Conservation (phyloP, 2,113 vertebrate species). For the Pelusios castaneus region DNA sequence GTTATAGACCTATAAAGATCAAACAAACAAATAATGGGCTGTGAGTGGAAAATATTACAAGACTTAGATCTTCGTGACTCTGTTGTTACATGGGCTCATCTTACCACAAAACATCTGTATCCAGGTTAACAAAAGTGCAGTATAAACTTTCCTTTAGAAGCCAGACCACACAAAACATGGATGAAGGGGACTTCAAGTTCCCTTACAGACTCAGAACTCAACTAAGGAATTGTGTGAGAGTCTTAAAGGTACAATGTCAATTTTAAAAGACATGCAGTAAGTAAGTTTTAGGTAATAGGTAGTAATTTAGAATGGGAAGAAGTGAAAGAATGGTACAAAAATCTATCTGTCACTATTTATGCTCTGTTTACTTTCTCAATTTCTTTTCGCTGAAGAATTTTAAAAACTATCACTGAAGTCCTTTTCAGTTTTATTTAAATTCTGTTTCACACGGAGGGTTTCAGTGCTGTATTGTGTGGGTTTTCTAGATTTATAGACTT, state of each 20-base stretch:
- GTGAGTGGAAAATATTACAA: neutral
- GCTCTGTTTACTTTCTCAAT: neutral
- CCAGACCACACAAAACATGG: neutral
- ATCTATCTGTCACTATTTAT: fast-evolving
- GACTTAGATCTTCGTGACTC: neutral
- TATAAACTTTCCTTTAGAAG: neutral
- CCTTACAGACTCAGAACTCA: no score
- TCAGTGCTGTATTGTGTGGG: neutral
- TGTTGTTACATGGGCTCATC: fast-evolving
- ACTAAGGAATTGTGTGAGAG: fast-evolving
- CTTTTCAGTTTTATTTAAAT: neutral
- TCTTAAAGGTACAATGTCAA: neutral
- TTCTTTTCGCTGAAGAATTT: neutral
- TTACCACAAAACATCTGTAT: fast-evolving
- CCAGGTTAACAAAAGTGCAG: neutral
- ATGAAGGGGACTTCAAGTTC: neutral
- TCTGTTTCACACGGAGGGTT: neutral
- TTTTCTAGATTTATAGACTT: neutral
- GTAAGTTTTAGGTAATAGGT: neutral
- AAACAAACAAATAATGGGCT: neutral
- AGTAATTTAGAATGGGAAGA: neutral
- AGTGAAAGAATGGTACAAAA: neutral
- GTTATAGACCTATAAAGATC: constrained; percentile 39
- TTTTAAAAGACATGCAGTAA: neutral
- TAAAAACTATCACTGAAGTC: neutral